A percentile compares a stretch with the other conserved stretches of the same genome.
Conservation (phyloP, 2,888 invertebrate genomes). For the Petrolisthes cinctipes region DNA sequence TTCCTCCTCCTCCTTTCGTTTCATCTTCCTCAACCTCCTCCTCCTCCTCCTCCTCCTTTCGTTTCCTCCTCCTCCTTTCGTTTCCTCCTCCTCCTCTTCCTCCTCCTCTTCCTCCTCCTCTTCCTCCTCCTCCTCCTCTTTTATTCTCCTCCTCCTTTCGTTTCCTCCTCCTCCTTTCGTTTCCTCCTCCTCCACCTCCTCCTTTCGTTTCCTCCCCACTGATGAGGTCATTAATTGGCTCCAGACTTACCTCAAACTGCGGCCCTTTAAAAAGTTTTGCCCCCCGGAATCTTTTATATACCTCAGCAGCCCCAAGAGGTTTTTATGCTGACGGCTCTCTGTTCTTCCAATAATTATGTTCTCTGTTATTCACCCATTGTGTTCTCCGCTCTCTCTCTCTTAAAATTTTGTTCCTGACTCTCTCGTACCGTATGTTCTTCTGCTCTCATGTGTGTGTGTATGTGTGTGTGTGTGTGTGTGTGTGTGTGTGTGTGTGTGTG, state of each 20-base stretch:
- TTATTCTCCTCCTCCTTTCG: not conserved
- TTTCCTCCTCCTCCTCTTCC: not conserved
- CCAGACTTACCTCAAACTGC: not conserved
- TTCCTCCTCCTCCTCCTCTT: not conserved
- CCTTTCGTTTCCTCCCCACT: not conserved
- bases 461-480: no score
- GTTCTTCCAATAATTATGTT: no score
- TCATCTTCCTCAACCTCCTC: not conserved
- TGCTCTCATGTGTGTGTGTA: no score
- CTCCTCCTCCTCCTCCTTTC: no score
- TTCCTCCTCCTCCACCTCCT: not conserved
- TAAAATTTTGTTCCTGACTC: no score
- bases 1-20: not conserved
- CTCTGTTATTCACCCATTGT: no score
- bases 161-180: not conserved
- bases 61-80: not conserved
- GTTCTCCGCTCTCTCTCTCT: no score
- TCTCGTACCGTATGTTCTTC: no score
- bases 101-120: not conserved
- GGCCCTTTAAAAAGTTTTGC: not conserved
- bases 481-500: no score
- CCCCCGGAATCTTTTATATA: not conserved
- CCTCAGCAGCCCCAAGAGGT: no score
- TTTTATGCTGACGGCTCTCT: no score
- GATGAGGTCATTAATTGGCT: constrained; percentile 25